Evolutionary conservation across 2,113 vertebrate genomes (phyloP).

Genomic region (Melanocharis versteri): DNA sequence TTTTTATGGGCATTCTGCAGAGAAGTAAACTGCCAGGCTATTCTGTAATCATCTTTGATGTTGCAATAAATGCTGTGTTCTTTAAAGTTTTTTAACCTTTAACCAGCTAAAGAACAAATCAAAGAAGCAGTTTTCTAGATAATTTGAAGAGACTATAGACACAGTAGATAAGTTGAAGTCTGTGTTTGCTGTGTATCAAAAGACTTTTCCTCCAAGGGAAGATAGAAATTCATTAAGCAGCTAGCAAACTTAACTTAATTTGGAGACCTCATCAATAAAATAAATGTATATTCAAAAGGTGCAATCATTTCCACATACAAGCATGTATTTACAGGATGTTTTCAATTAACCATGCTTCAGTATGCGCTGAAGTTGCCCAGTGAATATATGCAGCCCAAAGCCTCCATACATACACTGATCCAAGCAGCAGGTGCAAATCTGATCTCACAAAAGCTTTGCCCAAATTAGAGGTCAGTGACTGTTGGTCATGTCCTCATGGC

Average conservation of each 20-base stretch:
- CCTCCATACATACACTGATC: background rate
- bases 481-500: background rate
- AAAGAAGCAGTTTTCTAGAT: conserved; percentile 39
- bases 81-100: conserved; percentile 59
- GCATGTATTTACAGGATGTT: background rate
- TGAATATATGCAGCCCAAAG: background rate
- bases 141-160: conserved; percentile 3
- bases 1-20: conserved; percentile 65
- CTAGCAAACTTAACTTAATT: background rate
- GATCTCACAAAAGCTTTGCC: background rate
- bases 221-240: background rate
- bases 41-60: conserved; percentile 63
- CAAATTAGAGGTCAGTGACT: background rate
- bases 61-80: conserved; percentile 43
- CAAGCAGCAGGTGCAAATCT: background rate
- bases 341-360: background rate
- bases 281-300: background rate
- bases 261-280: background rate
- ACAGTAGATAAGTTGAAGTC: conserved; percentile 32
- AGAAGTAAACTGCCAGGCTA: conserved; percentile 31
- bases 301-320: background rate
- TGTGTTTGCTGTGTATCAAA: conserved; percentile 23
- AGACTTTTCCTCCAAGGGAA: background rate
- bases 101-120: conserved; percentile 49
- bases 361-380: background rate